phyloP scores from a whole-genome alignment of 2,888 invertebrate species.

The Dasysyrphus albostriatus region DNA sequence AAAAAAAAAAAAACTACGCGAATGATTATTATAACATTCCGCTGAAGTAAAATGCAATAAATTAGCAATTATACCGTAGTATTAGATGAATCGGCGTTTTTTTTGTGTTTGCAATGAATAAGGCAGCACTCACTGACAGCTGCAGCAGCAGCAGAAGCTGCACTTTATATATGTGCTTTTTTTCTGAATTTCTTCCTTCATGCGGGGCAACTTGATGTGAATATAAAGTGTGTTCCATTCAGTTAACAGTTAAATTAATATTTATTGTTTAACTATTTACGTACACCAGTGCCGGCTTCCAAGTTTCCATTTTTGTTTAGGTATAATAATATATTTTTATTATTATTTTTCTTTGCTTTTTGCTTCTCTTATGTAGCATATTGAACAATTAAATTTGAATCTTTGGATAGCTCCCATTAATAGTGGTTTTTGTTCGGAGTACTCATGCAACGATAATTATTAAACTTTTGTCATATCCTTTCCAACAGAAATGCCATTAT shows the following conservation, averaged over 20 bases:
- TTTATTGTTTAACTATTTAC: constrained; percentile 72
- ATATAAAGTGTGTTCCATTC: constrained; percentile 63
- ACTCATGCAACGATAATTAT: constrained; percentile 65
- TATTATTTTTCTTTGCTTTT: constrained; percentile 4
- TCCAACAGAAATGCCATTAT: constrained; percentile 29
- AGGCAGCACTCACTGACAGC: constrained; percentile 40
- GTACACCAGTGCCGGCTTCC: constrained; percentile 46
- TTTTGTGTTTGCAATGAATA: neutral
- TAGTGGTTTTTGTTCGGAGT: neutral
- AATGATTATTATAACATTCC: constrained; percentile 75
- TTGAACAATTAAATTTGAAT: constrained; percentile 30
- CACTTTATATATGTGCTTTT: neutral
- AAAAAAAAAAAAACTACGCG: constrained; percentile 42
- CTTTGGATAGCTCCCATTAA: neutral
- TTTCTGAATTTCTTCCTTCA: constrained; percentile 42
- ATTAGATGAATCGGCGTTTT: constrained; percentile 66
- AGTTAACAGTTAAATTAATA: constrained; percentile 75
- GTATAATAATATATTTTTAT: neutral
- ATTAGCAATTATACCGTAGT: constrained; percentile 74
- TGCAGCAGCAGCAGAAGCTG: constrained; percentile 33
- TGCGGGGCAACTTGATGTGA: constrained; percentile 36
- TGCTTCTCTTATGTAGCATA: constrained; percentile 36
- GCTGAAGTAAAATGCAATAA: constrained; percentile 74
- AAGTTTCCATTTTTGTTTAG: constrained; percentile 59
- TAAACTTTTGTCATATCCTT: constrained; percentile 65